Percentiles rank a stretch among this genome's conserved stretches.
Conservation (phyloP, 2,888 invertebrate species). For the Sphaeridia pumilis region DNA sequence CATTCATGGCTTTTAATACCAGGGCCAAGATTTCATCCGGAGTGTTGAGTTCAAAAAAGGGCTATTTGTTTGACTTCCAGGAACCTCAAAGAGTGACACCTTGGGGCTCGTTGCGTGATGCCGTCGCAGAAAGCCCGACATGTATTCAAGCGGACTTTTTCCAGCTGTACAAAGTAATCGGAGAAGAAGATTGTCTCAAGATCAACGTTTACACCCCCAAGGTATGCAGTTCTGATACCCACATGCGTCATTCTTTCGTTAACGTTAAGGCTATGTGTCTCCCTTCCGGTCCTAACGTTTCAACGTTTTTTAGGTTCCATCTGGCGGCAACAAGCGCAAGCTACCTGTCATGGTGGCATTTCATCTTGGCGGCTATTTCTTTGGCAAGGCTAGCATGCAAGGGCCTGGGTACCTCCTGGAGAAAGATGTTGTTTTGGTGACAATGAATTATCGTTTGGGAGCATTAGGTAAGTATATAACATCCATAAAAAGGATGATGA, state of each 20-base stretch:
- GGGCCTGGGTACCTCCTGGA: slow-evolving; percentile 25
- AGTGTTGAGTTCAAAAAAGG: not conserved
- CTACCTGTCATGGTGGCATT: slow-evolving; percentile 32
- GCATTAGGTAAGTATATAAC: slow-evolving; percentile 16
- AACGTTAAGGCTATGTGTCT: no score
- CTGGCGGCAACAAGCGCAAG: not conserved
- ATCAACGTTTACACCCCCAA: slow-evolving; percentile 25
- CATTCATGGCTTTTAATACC: not conserved
- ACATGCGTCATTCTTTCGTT: no score
- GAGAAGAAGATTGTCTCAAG: slow-evolving; percentile 30
- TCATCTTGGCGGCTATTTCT: slow-evolving; percentile 26
- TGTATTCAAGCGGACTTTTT: slow-evolving; percentile 33
- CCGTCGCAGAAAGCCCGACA: slow-evolving; percentile 24
- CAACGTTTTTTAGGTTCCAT: not conserved
- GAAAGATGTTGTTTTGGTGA: slow-evolving; percentile 22
- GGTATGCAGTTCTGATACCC: no score
- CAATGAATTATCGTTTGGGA: slow-evolving; percentile 27
- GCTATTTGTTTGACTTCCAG: slow-evolving; percentile 10
- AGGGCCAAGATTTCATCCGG: not conserved
- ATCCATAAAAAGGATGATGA: no score
- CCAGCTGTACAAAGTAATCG: slow-evolving; percentile 23
- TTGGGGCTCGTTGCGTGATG: slow-evolving; percentile 30
- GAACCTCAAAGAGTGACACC: slow-evolving; percentile 22
- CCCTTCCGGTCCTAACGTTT: not conserved
- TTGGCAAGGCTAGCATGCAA: slow-evolving; percentile 20